These are phyloP conservation scores for Nudaria mundana DNA, from an alignment of 2,888 invertebrate species.

Conservation along the genomic window DNA sequence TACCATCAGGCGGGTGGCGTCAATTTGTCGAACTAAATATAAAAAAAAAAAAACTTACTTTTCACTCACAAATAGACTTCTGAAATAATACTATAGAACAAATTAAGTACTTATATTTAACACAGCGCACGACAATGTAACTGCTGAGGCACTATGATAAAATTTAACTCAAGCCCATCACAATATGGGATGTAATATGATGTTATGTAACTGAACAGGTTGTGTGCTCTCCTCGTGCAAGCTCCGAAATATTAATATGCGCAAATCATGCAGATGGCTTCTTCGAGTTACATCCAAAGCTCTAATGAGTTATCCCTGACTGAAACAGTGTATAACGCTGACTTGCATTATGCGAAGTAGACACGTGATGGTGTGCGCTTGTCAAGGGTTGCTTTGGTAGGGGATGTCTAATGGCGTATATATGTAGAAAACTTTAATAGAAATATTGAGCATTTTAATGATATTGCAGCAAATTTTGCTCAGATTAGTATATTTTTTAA, in stretches of 20 bases:
- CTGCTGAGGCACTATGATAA: too few species aligned
- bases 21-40: too few species aligned
- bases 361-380: conserved; percentile 11
- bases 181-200: too few species aligned
- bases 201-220: conserved; percentile 13
- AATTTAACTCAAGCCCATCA: too few species aligned
- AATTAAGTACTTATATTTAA: too few species aligned
- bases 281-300: conserved; percentile 41
- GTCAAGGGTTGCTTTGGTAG: conserved; percentile 6
- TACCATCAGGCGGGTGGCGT: too few species aligned
- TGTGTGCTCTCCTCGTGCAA: conserved; percentile 33
- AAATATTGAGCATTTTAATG: too few species aligned
- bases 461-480: too few species aligned
- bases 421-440: not conserved
- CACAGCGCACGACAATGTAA: conserved; percentile 16
- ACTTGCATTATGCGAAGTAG: conserved; percentile 28
- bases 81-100: too few species aligned
- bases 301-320: conserved; percentile 47
- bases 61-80: too few species aligned
- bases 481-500: too few species aligned
- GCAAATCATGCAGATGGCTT: conserved; percentile 65
- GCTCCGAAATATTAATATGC: conserved; percentile 62
- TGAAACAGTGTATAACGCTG: conserved; percentile 33
- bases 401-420: not conserved
- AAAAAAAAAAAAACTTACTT: too few species aligned